Evolutionary conservation across 53 echinoderm and acorn worm genomes (phyloP).

Genomic region (Patiria pectinifera): DNA sequence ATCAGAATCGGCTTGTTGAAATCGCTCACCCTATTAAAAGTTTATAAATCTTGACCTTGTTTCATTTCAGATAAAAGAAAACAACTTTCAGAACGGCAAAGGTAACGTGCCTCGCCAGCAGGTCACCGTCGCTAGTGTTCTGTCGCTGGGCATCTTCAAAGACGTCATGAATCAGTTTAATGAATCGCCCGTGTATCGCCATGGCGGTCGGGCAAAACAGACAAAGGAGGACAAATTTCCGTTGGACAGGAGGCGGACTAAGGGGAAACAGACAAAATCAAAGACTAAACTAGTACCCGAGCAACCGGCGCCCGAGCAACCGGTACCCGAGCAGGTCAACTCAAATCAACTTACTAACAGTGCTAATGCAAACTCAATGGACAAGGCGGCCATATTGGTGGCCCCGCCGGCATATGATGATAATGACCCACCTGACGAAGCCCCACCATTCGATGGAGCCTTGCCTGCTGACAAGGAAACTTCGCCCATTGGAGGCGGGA

Average conservation of each 20-base stretch:
- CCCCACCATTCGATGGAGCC: neutral
- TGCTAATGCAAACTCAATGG: slow-evolving; percentile 17
- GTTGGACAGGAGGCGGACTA: slow-evolving; percentile 39
- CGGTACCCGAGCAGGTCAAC: slow-evolving; percentile 42
- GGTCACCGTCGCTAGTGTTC: neutral
- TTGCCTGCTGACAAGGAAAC: neutral
- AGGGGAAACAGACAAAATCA: neutral
- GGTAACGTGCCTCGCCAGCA: neutral
- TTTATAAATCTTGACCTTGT: neutral
- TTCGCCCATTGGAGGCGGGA: neutral
- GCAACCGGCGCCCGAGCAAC: slow-evolving; percentile 3
- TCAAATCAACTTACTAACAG: slow-evolving; percentile 47
- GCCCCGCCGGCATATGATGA: neutral
- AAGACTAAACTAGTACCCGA: neutral
- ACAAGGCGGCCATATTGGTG: slow-evolving; percentile 10
- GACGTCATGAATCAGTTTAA: slow-evolving; percentile 40
- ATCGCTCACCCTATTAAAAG: neutral
- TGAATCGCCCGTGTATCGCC: slow-evolving; percentile 21
- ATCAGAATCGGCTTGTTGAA: too few species aligned
- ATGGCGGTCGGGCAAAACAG: slow-evolving; percentile 22
- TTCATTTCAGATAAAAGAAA: slow-evolving; percentile 2
- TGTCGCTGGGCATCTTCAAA: slow-evolving; percentile 43
- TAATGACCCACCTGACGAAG: neutral
- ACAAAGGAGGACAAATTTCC: slow-evolving; percentile 18
- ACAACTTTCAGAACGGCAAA: neutral